Evolutionary conservation across 1,140 invertebrate species (phyloP).

Genomic region (Scaptomyza pallida): DNA sequence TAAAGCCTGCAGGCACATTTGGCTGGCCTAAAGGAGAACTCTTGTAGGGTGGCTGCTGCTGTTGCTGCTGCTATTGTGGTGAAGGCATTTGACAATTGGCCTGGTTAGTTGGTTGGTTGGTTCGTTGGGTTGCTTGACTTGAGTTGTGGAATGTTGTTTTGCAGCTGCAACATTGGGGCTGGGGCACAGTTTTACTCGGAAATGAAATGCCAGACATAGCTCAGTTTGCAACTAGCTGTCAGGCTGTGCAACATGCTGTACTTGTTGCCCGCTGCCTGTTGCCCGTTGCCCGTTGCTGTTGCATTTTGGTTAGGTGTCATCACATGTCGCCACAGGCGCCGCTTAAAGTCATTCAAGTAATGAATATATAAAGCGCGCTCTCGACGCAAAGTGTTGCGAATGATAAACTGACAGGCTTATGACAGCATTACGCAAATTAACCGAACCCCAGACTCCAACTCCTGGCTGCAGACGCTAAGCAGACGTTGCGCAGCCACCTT

Average conservation of each 20-base stretch:
- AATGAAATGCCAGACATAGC: conserved; percentile 60
- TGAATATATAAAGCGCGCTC: conserved; percentile 33
- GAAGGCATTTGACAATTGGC: conserved; percentile 64
- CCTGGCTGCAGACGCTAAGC: conserved; percentile 72
- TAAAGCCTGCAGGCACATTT: conserved; percentile 3
- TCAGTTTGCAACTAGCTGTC: conserved; percentile 34
- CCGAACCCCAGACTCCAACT: neutral
- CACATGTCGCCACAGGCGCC: conserved; percentile 74
- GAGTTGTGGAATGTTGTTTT: conserved; percentile 36
- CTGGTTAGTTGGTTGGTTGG: conserved; percentile 30
- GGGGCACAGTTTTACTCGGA: conserved; percentile 33
- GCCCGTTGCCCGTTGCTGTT: no score
- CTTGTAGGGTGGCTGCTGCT: conserved; percentile 45
- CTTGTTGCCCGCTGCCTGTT: no score
- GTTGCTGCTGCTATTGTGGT: neutral
- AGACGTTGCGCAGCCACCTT: conserved; percentile 24
- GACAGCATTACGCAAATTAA: conserved; percentile 81
- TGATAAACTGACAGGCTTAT: conserved; percentile 82
- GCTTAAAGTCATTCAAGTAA: conserved; percentile 39
- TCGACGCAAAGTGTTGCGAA: conserved; percentile 43
- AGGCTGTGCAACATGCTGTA: conserved; percentile 10
- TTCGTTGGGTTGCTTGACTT: conserved; percentile 3
- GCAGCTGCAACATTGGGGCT: conserved; percentile 18
- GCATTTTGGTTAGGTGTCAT: conserved; percentile 67
- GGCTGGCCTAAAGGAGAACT: conserved; percentile 17